phyloP scores from a whole-genome alignment of 2,888 invertebrate species.

The Agrypnus murinus region DNA sequence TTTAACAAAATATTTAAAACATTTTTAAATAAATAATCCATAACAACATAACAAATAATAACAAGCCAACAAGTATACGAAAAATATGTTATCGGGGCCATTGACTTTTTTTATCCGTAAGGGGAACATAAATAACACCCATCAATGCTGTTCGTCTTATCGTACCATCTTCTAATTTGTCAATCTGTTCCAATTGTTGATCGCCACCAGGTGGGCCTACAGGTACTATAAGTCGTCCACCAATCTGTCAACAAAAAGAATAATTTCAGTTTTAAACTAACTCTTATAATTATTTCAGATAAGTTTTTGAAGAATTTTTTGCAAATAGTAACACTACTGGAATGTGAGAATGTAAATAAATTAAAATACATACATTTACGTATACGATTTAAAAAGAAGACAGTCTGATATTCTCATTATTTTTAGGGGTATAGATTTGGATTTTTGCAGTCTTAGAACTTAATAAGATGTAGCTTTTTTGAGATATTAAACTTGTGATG shows the following conservation, averaged over 20 bases:
- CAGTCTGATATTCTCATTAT: no score
- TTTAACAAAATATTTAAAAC: slow-evolving; percentile 16
- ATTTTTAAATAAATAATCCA: slow-evolving; percentile 29
- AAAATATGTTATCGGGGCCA: slow-evolving; percentile 73
- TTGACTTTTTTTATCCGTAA: slow-evolving; percentile 89
- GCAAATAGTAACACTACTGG: no score
- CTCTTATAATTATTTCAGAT: slow-evolving; percentile 18
- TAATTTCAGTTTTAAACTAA: background rate
- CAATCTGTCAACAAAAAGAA: slow-evolving; percentile 70
- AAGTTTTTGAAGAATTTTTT: no score
- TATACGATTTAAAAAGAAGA: no score
- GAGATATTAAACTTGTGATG: no score
- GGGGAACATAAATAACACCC: slow-evolving; percentile 97
- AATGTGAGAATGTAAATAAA: no score
- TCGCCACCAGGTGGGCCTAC: slow-evolving; percentile 90
- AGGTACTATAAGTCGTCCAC: slow-evolving; percentile 94
- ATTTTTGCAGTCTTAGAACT: no score
- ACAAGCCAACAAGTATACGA: slow-evolving; percentile 15
- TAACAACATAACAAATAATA: slow-evolving; percentile 16
- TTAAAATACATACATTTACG: no score
- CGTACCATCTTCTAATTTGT: slow-evolving; percentile 88
- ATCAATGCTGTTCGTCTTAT: slow-evolving; percentile 86
- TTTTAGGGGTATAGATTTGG: no score
- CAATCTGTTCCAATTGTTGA: slow-evolving; percentile 92
- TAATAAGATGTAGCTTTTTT: no score